Percentiles rank a stretch among this genome's conserved stretches.
These are phyloP conservation scores for Drosophila prosaltans DNA, from an alignment of 1,140 invertebrate species.

Conservation along the genomic window DNA sequence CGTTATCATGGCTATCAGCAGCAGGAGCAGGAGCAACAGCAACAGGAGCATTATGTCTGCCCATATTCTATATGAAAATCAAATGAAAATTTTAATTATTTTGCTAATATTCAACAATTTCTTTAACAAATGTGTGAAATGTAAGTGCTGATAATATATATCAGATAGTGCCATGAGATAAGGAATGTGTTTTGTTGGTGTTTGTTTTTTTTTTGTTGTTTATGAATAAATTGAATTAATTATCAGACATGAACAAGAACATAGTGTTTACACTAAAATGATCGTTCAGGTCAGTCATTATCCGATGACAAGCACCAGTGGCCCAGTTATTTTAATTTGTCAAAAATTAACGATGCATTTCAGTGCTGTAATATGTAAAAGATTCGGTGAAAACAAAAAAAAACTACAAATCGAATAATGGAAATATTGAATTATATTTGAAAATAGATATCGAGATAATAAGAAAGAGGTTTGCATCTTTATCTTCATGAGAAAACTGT, in stretches of 20 bases:
- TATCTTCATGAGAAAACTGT: too few species aligned
- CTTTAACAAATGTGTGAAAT: not conserved
- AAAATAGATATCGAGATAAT: too few species aligned
- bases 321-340: constrained; percentile 77
- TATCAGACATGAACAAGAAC: constrained; percentile 56
- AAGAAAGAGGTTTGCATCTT: too few species aligned
- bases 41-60: not conserved
- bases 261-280: constrained; percentile 41
- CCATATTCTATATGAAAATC: not conserved
- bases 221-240: constrained; percentile 20
- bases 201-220: not conserved
- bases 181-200: constrained; percentile 30
- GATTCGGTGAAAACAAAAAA: too few species aligned
- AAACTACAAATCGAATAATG: too few species aligned
- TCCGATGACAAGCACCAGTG: constrained; percentile 69
- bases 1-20: not conserved
- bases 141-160: constrained; percentile 23
- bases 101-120: not conserved
- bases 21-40: not conserved
- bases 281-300: constrained; percentile 26
- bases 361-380: constrained; percentile 16
- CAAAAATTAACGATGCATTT: constrained; percentile 60
- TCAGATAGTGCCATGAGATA: constrained; percentile 44
- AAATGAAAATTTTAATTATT: constrained; percentile 3
- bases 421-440: too few species aligned